Evolutionary conservation across 2,113 vertebrate genomes (phyloP).

Genomic region (Prolemur simus): DNA sequence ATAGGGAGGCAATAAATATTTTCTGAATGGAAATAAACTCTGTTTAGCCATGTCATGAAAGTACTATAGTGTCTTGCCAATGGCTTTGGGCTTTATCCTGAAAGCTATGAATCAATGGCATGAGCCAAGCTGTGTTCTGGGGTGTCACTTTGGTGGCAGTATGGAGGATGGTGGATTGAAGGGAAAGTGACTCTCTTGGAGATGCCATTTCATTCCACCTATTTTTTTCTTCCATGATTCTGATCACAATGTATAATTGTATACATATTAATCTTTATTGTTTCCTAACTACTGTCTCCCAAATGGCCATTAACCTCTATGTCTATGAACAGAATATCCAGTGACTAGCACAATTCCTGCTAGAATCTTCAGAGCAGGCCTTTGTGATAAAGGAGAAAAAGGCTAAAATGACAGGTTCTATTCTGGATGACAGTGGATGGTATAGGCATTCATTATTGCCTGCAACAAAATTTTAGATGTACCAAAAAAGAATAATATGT

Average conservation of each 20-base stretch:
- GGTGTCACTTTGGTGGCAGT: neutral
- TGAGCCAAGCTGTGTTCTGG: neutral
- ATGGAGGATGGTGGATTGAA: neutral
- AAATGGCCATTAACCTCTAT: neutral
- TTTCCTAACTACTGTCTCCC: neutral
- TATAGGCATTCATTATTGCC: neutral
- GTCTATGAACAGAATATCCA: neutral
- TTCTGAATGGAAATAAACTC: neutral
- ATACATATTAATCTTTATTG: neutral
- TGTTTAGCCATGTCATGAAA: neutral
- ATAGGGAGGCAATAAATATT: neutral
- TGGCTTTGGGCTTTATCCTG: neutral
- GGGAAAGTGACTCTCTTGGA: neutral
- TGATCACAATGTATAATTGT: neutral
- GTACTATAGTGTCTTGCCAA: neutral
- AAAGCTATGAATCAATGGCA: too few relatives aligned
- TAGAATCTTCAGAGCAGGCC: neutral
- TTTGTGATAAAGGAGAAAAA: neutral
- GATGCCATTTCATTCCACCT: neutral
- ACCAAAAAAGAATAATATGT: neutral
- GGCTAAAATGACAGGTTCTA: neutral
- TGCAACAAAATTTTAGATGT: neutral
- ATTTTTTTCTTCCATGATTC: neutral
- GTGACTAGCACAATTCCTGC: neutral
- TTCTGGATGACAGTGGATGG: neutral